Evolutionary conservation across 64 coral and sea anemone genomes (phyloP), one percentile per base, ranked within the genome.

Genomic region (Catalaphyllia jardinei): DNA sequence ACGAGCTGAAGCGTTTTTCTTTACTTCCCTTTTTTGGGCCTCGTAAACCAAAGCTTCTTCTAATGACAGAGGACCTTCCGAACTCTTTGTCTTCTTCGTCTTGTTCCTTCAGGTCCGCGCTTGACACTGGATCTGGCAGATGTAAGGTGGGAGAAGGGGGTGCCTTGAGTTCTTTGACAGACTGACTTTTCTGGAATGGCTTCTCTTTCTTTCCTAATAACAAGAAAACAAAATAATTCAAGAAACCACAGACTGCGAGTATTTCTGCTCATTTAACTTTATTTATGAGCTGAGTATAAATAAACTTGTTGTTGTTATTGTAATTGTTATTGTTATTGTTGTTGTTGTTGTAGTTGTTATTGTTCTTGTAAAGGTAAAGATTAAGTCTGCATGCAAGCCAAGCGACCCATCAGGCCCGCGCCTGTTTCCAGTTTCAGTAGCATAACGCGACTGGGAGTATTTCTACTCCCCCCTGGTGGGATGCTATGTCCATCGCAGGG

Each of bases 1-100:
- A 29, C 20, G 95, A 96, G 49, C 95, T 96, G 20, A 76, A 74
- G 8, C 95, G 83, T n/a, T 96, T 96, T 31, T 96, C 95, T 79
- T 93, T 96, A 16, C 89, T 89, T 17, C 72, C 92, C 67, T 65
- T 93, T 87, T 91, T 93, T 17, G 86, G 89, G 31, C 95, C 95
- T 74, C 91, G 83, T 80, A 96, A 91, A 29, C 95, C 95, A 76
- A 96, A 96, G 75, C 95, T 96, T 57, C 95, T 90, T 72, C 95
- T 73, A 13, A 96, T 65, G 24, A 88, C 91, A 11, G 95, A 93
- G 0, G 95, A 91, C 77, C 95, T 86, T 1, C 91, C 83, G 2
- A 87, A 77, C 28, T 71, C 55, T 25, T 18, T 29, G 22, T 54
- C 79, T 16, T 77, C 62, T 76, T 87, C 71, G 20, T 80, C 65